Conservation (phyloP, 1,140 invertebrate species). For the Zaprionus nigranus region DNA sequence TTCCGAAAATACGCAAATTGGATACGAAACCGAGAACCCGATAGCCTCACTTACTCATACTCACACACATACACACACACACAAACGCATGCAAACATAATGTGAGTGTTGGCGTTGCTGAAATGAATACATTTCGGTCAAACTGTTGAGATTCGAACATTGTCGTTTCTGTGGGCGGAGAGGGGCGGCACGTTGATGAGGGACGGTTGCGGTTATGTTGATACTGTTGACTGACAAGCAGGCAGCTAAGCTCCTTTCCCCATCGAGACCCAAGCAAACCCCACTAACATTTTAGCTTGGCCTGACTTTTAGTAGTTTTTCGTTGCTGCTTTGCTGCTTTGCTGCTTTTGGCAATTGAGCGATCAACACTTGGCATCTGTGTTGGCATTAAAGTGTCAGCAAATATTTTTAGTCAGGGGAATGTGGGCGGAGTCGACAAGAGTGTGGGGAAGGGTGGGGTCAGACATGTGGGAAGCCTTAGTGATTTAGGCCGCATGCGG, state of each 20-base stretch:
- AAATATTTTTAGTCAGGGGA: slow-evolving; percentile 48
- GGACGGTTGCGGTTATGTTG: slow-evolving; percentile 70
- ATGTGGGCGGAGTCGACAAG: slow-evolving; percentile 22
- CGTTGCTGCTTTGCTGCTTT: slow-evolving; percentile 17
- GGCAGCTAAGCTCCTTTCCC: slow-evolving; percentile 9
- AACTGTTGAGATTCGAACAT: slow-evolving; percentile 53
- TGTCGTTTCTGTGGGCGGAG: slow-evolving; percentile 43
- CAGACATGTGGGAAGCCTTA: slow-evolving; percentile 20
- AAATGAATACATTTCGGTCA: slow-evolving; percentile 76
- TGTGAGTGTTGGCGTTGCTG: slow-evolving; percentile 43
- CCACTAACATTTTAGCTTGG: slow-evolving; percentile 12
- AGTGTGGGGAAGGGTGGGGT: not conserved
- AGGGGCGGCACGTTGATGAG: slow-evolving; percentile 33
- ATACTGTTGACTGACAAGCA: slow-evolving; percentile 67
- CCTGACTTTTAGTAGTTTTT: slow-evolving; percentile 77
- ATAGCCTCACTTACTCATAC: slow-evolving; percentile 16
- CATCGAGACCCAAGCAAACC: not conserved
- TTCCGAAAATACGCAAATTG: slow-evolving; percentile 80
- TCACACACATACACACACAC: slow-evolving; percentile 39
- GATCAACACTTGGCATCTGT: slow-evolving; percentile 76
- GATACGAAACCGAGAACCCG: slow-evolving; percentile 53
- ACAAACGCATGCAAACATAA: slow-evolving; percentile 32
- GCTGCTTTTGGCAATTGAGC: slow-evolving; percentile 45
- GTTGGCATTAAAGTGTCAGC: slow-evolving; percentile 74
- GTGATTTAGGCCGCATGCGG: slow-evolving; percentile 68